These are phyloP conservation scores for Camponotus vicinus DNA, from an alignment of 1,140 invertebrate genomes.

Conservation along the genomic window DNA sequence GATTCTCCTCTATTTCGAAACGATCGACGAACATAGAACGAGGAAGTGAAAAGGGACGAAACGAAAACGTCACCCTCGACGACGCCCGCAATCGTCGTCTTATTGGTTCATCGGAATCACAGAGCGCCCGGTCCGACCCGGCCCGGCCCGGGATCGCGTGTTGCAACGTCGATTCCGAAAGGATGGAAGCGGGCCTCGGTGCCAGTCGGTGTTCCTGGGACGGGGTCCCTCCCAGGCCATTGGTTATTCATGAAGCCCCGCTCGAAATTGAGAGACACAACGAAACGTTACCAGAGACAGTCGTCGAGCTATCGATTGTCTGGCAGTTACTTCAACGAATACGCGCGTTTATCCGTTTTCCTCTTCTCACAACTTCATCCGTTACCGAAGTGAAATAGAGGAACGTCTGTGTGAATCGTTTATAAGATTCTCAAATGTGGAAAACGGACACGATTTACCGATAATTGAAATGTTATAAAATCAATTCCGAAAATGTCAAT, in stretches of 20 bases:
- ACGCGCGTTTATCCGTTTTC: conserved; percentile 77
- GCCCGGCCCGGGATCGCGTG: conserved; percentile 69
- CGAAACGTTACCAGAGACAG: conserved; percentile 79
- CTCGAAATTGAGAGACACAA: conserved; percentile 84
- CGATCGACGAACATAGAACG: not conserved
- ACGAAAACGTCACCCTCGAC: conserved; percentile 49
- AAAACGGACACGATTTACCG: not conserved
- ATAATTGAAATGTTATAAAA: not conserved
- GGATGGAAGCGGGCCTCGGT: conserved; percentile 76
- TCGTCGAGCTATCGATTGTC: conserved; percentile 84
- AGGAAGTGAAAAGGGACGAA: conserved; percentile 40
- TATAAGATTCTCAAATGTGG: conserved; percentile 22
- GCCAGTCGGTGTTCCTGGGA: conserved; percentile 83
- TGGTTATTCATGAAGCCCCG: conserved; percentile 83
- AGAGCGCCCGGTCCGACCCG: conserved; percentile 41
- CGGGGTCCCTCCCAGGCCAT: conserved; percentile 79
- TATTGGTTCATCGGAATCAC: conserved; percentile 71
- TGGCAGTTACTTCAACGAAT: conserved; percentile 82
- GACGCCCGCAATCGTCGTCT: conserved; percentile 65
- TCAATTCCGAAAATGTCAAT: not conserved
- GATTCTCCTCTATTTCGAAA: conserved; percentile 9
- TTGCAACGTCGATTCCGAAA: conserved; percentile 73
- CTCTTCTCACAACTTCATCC: conserved; percentile 38
- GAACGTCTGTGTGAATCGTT: conserved; percentile 49
- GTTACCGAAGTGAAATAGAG: conserved; percentile 42